A percentile compares a stretch with the other conserved stretches of the same genome.
Conservation (phyloP, 2,797 vertebrate species). For the Pipistrellus pygmaeus region DNA sequence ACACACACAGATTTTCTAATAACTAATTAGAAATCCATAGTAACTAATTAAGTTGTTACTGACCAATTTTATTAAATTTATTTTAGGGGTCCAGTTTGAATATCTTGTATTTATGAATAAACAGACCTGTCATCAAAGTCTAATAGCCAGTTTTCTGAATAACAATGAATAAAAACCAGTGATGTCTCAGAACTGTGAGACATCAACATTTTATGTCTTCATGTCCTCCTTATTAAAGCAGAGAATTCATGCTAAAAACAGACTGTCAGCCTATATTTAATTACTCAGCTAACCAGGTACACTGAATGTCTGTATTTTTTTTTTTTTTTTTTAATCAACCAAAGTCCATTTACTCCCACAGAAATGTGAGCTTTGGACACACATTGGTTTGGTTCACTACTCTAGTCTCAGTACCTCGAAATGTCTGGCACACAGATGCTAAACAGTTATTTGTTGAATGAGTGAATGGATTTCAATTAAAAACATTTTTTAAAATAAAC, state of each 20-base stretch:
- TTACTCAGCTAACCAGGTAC: neutral
- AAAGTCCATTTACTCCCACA: neutral
- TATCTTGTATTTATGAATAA: constrained; percentile 13
- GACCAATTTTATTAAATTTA: constrained; percentile 44
- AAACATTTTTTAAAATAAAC: neutral
- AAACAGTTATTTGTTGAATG: neutral
- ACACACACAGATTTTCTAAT: constrained; percentile 1
- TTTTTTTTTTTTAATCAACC: neutral
- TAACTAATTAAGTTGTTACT: neutral
- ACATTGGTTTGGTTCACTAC: neutral
- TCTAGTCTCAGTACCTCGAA: neutral
- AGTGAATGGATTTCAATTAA: constrained; percentile 2
- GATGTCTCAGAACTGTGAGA: constrained; percentile 43
- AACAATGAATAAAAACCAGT: constrained; percentile 30
- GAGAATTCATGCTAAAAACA: constrained; percentile 12
- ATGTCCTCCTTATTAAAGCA: constrained; percentile 45
- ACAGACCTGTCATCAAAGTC: neutral
- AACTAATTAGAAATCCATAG: constrained; percentile 4
- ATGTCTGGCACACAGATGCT: constrained; percentile 5
- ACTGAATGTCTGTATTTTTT: neutral
- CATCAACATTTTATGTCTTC: neutral
- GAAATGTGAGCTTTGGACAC: neutral
- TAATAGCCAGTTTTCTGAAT: neutral
- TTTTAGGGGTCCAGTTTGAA: neutral
- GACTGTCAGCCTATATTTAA: neutral